These are phyloP conservation scores for Bathynomus jamesi DNA, from an alignment of 1,140 invertebrate species.

Conservation along the genomic window DNA sequence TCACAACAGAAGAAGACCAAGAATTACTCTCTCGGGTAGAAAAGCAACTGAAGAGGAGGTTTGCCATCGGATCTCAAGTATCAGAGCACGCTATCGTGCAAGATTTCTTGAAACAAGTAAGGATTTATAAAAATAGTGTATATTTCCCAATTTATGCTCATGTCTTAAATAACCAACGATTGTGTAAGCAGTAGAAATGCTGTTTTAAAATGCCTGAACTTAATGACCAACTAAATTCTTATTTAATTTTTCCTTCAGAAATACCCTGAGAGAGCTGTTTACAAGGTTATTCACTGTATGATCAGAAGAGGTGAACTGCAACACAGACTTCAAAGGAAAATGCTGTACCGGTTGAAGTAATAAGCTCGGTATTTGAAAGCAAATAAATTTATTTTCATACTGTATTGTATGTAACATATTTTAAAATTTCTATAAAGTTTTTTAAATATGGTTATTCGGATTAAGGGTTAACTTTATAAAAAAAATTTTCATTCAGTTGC, in stretches of 20 bases:
- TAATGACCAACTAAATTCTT: background rate
- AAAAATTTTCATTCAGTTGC: too few relatives aligned
- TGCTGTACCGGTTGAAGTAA: conserved; percentile 82
- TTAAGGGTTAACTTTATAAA: conserved; percentile 1
- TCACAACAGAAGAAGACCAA: conserved; percentile 89
- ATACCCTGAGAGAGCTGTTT: conserved; percentile 76
- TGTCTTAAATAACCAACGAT: too few relatives aligned
- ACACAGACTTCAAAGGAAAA: conserved; percentile 90
- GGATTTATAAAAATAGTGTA: background rate
- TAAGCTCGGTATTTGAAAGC: too few relatives aligned
- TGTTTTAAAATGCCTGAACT: too few relatives aligned
- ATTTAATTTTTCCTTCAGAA: too few relatives aligned
- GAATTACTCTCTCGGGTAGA: conserved; percentile 83
- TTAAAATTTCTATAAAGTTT: background rate
- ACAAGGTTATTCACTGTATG: conserved; percentile 89
- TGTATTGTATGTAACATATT: background rate
- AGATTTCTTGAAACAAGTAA: conserved; percentile 78
- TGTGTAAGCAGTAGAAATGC: too few relatives aligned
- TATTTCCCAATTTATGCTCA: too few relatives aligned
- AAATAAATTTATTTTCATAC: background rate
- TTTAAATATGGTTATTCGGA: background rate
- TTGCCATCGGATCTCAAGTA: conserved; percentile 92
- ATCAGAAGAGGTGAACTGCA: conserved; percentile 89
- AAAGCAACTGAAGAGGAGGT: conserved; percentile 86
- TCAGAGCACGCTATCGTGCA: conserved; percentile 88